A percentile compares a stretch with the other conserved stretches of the same genome.
These are phyloP conservation scores for Quadriops clusia DNA, from an alignment of 2,888 invertebrate genomes.

Conservation along the genomic window DNA sequence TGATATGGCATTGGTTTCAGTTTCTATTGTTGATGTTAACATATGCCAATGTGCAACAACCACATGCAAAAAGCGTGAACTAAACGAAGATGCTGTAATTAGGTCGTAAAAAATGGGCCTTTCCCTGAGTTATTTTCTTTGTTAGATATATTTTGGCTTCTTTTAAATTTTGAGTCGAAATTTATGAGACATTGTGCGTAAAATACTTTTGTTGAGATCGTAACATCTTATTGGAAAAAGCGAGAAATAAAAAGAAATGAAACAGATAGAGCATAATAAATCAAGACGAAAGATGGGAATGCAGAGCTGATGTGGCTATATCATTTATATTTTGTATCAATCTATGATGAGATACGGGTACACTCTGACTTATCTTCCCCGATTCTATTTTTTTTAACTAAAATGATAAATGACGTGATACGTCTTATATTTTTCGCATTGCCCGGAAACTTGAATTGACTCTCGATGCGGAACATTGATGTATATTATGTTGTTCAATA, in stretches of 20 bases:
- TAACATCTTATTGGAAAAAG: slow-evolving; percentile 8
- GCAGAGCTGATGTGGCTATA: slow-evolving; percentile 27
- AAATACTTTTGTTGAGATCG: slow-evolving; percentile 12
- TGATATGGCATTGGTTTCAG: too few relatives aligned
- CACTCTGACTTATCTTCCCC: slow-evolving; percentile 26
- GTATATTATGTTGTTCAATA: too few relatives aligned
- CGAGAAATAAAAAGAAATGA: slow-evolving; percentile 19
- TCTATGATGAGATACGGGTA: slow-evolving; percentile 28
- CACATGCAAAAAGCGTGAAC: too few relatives aligned
- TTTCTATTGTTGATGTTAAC: too few relatives aligned
- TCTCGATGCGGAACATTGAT: too few relatives aligned
- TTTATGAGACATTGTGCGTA: slow-evolving; percentile 10
- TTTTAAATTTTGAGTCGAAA: too few relatives aligned
- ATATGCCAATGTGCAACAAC: too few relatives aligned
- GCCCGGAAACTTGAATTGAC: too few relatives aligned
- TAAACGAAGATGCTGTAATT: too few relatives aligned
- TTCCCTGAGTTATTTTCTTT: too few relatives aligned
- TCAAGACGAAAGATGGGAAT: slow-evolving; percentile 24
- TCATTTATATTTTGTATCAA: slow-evolving; percentile 31
- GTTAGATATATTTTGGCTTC: too few relatives aligned
- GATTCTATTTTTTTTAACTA: slow-evolving; percentile 18
- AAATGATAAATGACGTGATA: slow-evolving; percentile 26
- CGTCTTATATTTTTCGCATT: slow-evolving; percentile 16
- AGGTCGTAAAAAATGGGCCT: too few relatives aligned
- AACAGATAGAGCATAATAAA: slow-evolving; percentile 27